Evolutionary conservation across 2,888 invertebrate species (phyloP), one percentile per base, ranked within the genome.

Genomic region (Apamea sordens): DNA sequence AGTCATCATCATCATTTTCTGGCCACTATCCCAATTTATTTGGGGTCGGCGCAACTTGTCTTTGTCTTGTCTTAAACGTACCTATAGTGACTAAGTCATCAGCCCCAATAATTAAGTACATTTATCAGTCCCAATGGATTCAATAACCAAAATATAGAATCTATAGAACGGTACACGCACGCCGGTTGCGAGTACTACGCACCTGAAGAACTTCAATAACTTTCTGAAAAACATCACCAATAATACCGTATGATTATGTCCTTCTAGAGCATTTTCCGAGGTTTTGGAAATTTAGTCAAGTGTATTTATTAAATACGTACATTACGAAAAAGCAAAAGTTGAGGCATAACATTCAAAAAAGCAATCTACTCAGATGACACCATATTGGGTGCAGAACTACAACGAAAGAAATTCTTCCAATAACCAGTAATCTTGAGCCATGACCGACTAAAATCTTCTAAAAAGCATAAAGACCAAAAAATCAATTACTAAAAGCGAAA

Each of bases 401-500:
- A 8, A 71, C 4, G 61, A 28, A 41, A 71, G 2, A 59, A 44
- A 28, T 41, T 7, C 0, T n/a, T 61, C 53, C 73, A 53, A 69
- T 61, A 59, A 80, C 15, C 10, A 53, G n/a, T 36, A 70, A 80
- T 84, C 69, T 67, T 0, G 18, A 70, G 68, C 80, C 76, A 77
- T 85, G 74, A 88, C 83, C 78, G 75, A 79, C 56, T 77, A 76
- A 76, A 86, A 77, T 84, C 67, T 53, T 63, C 28, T 71, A 73
- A 87, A 86, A 80, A 77, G 75, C 77, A 64, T 85, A 77, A 87
- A 85, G 75, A 84, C 74, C 65, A 80, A 73, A 87, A 85, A 85
- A 87, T 87, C 75, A 75, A 84, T 87, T 82, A 88, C 75, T 69
- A 80, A 87, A 85, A 85, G 77, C 84, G 87, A 85, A 89, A 85